Evolutionary conservation across 2,888 invertebrate species (phyloP), one percentile per base, ranked within the genome.

Genomic region (Agrochola lychnidis): DNA sequence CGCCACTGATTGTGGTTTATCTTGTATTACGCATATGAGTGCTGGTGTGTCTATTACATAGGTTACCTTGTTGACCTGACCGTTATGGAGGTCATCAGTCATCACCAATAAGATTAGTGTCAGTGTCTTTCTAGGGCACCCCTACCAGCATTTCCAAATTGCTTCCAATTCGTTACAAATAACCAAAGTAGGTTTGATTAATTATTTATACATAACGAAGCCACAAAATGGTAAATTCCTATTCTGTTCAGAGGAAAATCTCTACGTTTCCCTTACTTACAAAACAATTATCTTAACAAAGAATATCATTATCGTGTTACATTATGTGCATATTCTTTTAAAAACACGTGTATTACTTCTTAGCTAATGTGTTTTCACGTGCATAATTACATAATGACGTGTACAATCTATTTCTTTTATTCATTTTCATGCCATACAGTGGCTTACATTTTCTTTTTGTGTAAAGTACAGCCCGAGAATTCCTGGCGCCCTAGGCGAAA

Each of bases 321-420:
- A 22, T 16, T 4, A n/a, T 40, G n/a, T 10, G 57, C 51, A 72
- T 25, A 59, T 56, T 66, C 14, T 51, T 56, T 62, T 57, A 22
- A 57, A 77, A 66, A 66, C 56, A 70, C 56, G 48, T 75, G 16
- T 30, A 22, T 53, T n/a, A 48, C 42, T 56, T 68, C 57, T 30
- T 40, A 51, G 25, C 57, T 19, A 53, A 73, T 68, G 25, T 40
- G 2, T 22, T 67, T 73, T 59, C 19, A 45, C 66, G 56, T 42
- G 68, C 19, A 40, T 70, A 66, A 66, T 76, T n/a, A 66, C 19
- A 22, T 56, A 57, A 59, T 81, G 42, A 53, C 66, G 36, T 72
- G 51, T 56, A 30, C 14, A 63, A n/a, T 70, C 42, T 6, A 45
- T 56, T 81, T 77, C 56, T 77, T 64, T 48, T 45, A n/a, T 53